These are phyloP conservation scores for Paradisaea rubra DNA, from an alignment of 2,113 vertebrate species.

Conservation along the genomic window DNA sequence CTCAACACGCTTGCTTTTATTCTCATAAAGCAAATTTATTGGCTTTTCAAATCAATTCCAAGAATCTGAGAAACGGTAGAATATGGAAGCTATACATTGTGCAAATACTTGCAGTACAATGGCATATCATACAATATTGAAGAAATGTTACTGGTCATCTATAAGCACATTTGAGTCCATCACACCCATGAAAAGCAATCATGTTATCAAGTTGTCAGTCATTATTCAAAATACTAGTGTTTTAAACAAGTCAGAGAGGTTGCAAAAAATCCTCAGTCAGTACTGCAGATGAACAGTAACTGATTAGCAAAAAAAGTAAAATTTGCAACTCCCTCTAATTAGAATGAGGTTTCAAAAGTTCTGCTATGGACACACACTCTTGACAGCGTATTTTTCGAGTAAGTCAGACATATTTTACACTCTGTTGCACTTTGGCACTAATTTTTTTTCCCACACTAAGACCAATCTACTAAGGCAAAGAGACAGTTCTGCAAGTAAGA, in stretches of 20 bases:
- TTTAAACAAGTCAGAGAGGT: background rate
- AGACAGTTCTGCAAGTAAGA: background rate
- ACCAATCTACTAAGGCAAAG: background rate
- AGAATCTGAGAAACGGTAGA: background rate
- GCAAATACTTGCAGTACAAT: background rate
- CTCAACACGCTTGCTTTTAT: background rate
- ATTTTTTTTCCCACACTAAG: background rate
- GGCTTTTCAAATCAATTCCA: background rate
- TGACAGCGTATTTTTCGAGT: background rate
- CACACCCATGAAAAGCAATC: background rate
- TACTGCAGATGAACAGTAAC: background rate
- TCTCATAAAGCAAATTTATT: background rate
- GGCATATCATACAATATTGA: background rate
- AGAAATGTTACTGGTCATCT: background rate
- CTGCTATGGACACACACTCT: background rate
- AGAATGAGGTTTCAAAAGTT: background rate
- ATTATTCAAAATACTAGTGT: background rate
- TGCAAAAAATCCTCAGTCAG: background rate
- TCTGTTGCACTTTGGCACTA: background rate
- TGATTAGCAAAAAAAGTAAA: background rate
- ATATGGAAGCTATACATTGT: background rate
- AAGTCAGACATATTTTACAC: background rate
- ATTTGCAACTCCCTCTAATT: background rate
- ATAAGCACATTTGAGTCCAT: background rate
- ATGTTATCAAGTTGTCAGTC: background rate